phyloP scores from a whole-genome alignment of 2,113 vertebrate species.

The Noctilio leporinus region DNA sequence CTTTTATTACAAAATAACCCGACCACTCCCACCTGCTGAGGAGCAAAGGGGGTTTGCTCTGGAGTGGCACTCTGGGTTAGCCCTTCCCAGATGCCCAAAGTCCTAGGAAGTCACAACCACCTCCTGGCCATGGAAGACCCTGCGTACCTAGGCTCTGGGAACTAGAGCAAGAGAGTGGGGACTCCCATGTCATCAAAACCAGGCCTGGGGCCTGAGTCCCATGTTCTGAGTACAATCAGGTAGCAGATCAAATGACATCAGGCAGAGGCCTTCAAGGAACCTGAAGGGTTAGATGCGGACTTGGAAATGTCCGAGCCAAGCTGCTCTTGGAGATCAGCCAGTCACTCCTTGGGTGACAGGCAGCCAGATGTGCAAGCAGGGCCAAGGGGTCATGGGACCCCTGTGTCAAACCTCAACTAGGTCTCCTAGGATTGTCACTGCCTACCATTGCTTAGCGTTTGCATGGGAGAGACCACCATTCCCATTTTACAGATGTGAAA shows the following conservation, averaged over 20 bases:
- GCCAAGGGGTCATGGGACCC: too few species aligned
- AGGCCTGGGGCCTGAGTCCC: not conserved
- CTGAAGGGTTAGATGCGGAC: not conserved
- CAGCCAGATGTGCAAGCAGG: not conserved
- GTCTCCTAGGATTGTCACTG: not conserved
- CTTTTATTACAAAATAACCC: conserved; percentile 66
- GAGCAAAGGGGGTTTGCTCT: not conserved
- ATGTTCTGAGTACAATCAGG: not conserved
- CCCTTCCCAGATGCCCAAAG: not conserved
- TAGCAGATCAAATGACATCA: not conserved
- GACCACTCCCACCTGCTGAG: conserved; percentile 28
- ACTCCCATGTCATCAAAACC: accelerated
- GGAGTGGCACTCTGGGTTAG: not conserved
- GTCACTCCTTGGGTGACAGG: not conserved
- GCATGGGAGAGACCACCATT: accelerated
- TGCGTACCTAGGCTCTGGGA: not conserved
- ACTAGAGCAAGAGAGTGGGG: accelerated
- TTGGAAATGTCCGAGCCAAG: too few species aligned
- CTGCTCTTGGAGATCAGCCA: not conserved
- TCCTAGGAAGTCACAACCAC: not conserved
- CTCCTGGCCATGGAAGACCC: not conserved
- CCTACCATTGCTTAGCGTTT: accelerated
- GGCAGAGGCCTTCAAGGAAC: not conserved
- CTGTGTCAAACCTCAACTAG: not conserved
- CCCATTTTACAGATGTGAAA: not conserved